Percentiles rank a stretch among this genome's conserved stretches.
phyloP scores from a whole-genome alignment of 2,113 vertebrate genomes.

The Nyctereutes procyonoides region DNA sequence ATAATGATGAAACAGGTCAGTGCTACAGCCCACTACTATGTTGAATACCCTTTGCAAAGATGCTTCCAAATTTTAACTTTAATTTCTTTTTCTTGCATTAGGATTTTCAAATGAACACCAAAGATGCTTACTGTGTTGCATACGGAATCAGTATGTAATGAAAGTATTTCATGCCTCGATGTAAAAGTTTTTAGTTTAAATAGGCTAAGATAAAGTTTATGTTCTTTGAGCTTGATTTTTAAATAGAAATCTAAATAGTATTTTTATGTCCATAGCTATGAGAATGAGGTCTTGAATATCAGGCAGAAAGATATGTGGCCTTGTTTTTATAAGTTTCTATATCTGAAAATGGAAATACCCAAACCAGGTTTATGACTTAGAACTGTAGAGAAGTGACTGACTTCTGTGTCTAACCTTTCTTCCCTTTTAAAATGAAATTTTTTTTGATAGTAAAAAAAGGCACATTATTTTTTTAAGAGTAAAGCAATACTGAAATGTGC shows the following conservation, averaged over 20 bases:
- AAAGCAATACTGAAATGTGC: background rate
- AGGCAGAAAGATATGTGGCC: background rate
- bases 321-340: background rate
- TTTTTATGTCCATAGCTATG: background rate
- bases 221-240: conserved; percentile 13
- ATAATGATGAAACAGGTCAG: background rate
- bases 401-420: background rate
- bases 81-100: background rate
- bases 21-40: background rate
- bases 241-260: conserved; percentile 14
- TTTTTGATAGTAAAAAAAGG: background rate
- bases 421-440: background rate
- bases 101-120: conserved; percentile 6
- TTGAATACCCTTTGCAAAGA: background rate
- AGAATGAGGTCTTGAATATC: background rate
- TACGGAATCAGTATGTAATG: background rate
- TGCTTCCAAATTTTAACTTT: background rate
- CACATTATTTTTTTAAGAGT: background rate
- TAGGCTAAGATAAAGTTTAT: background rate
- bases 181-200: background rate
- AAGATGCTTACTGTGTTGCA: background rate
- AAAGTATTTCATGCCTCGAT: background rate
- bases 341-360: background rate
- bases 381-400: background rate
- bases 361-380: background rate